phyloP scores from a whole-genome alignment of 2,113 vertebrate species.

The Anas platyrhynchos region DNA sequence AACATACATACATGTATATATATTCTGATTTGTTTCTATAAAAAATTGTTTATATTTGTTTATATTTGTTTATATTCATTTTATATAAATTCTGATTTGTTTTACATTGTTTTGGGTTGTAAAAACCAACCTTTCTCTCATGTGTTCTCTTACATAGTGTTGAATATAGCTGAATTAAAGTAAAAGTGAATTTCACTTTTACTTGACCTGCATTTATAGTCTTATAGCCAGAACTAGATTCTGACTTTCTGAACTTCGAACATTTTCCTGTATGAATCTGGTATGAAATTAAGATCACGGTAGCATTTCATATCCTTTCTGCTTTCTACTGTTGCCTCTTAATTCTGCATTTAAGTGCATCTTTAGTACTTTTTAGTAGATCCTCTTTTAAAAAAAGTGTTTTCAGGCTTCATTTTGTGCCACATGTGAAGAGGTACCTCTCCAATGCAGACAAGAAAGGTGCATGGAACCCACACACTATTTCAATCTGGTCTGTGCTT shows the following conservation, averaged over 20 bases:
- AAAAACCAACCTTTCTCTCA: neutral
- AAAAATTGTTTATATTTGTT: too few species aligned
- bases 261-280: neutral
- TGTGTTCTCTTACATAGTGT: neutral
- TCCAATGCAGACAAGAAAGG: rapidly evolving
- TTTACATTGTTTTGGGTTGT: neutral
- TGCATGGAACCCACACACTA: rapidly evolving
- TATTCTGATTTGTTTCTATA: neutral
- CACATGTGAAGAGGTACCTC: rapidly evolving
- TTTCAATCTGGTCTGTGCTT: neutral
- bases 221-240: neutral
- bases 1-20: too few species aligned
- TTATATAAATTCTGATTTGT: neutral
- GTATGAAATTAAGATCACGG: neutral
- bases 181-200: neutral
- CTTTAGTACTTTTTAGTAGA: neutral
- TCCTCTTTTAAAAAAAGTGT: neutral
- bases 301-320: neutral
- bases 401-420: neutral
- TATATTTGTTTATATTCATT: too few species aligned
- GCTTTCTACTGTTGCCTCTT: neutral
- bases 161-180: neutral
- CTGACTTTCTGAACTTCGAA: neutral
- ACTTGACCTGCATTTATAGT: neutral
- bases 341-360: neutral